Evolutionary conservation across 2,888 invertebrate species (phyloP).

Genomic region (Conchocele bisecta): DNA sequence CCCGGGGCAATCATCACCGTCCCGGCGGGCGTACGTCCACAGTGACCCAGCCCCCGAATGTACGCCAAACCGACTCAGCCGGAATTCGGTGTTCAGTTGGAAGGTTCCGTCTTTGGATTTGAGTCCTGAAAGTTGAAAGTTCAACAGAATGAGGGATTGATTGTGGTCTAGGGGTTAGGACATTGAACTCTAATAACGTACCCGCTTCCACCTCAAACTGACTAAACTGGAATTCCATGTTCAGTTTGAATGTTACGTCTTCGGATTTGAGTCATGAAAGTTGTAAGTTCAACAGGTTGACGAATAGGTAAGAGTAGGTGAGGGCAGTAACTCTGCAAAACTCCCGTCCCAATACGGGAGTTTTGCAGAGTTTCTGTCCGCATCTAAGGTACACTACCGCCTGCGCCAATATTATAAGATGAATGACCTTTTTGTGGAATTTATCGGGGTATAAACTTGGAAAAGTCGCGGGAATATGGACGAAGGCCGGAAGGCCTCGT

Average conservation of each 20-base stretch:
- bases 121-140: slow-evolving; percentile 88
- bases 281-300: neutral
- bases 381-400: neutral
- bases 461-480: too few species aligned
- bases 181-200: slow-evolving; percentile 91
- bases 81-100: slow-evolving; percentile 91
- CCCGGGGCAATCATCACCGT: slow-evolving; percentile 71
- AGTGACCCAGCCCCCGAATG: slow-evolving; percentile 91
- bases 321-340: neutral
- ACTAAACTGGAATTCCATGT: slow-evolving; percentile 91
- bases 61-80: slow-evolving; percentile 88
- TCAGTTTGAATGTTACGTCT: slow-evolving; percentile 88
- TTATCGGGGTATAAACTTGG: too few species aligned
- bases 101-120: slow-evolving; percentile 88
- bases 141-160: too few species aligned
- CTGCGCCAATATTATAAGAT: too few species aligned
- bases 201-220: slow-evolving; percentile 89
- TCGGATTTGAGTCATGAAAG: slow-evolving; percentile 89
- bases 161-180: too few species aligned
- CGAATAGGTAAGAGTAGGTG: neutral
- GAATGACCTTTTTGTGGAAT: too few species aligned
- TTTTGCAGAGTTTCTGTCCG: neutral
- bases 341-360: neutral
- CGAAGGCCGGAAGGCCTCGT: too few species aligned
- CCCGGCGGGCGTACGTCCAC: slow-evolving; percentile 87